These are phyloP conservation scores for Montipora foliosa DNA, from an alignment of 64 coral and sea anemone genomes.

Conservation along the genomic window DNA sequence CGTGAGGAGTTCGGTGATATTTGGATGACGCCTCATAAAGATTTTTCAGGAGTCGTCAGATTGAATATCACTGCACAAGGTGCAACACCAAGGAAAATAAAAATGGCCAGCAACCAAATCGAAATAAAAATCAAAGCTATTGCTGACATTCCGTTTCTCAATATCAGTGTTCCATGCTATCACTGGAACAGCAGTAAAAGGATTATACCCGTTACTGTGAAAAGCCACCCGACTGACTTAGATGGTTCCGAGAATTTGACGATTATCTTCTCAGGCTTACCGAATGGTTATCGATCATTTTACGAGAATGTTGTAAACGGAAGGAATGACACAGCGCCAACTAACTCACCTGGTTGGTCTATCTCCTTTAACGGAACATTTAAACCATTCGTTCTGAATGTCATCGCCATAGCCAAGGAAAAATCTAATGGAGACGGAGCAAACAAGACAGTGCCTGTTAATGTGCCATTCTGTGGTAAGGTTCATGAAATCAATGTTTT, in stretches of 20 bases:
- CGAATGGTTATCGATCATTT: conserved; percentile 40
- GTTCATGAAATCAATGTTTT: not conserved
- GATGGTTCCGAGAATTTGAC: conserved; percentile 65
- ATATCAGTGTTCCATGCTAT: conserved; percentile 26
- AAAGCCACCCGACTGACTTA: not conserved
- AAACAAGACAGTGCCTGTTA: not conserved
- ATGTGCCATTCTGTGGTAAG: conserved; percentile 45
- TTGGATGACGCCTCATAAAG: conserved; percentile 9
- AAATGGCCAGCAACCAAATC: not conserved
- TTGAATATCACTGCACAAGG: conserved; percentile 17
- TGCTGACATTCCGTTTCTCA: conserved; percentile 48
- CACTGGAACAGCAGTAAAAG: conserved; percentile 36
- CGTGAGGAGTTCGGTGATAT: conserved; percentile 46
- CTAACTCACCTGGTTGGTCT: not conserved
- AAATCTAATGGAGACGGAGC: conserved; percentile 48
- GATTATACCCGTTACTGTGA: conserved; percentile 45
- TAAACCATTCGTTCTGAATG: conserved; percentile 40
- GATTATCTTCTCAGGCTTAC: conserved; percentile 23
- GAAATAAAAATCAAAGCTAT: conserved; percentile 35
- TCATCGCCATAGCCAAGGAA: conserved; percentile 37
- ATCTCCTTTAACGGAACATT: conserved; percentile 7
- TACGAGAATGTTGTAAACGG: not conserved
- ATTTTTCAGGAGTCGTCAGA: conserved; percentile 42
- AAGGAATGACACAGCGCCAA: not conserved
- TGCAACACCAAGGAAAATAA: not conserved